phyloP scores from a whole-genome alignment of 2,797 vertebrate species.

The Hozukius guyotensis region DNA sequence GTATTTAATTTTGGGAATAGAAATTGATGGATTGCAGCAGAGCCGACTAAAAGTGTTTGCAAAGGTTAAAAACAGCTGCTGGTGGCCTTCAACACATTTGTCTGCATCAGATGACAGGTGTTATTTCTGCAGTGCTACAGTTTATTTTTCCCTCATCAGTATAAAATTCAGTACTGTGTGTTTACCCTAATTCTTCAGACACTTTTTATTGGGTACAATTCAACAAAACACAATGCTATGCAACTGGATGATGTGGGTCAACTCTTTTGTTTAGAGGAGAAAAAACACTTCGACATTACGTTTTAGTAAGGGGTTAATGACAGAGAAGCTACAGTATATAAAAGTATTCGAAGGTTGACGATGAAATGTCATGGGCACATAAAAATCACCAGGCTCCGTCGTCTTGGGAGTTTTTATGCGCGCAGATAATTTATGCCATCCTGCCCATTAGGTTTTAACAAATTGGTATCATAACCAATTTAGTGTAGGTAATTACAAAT shows the following conservation, averaged over 20 bases:
- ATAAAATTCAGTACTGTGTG: neutral
- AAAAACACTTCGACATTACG: neutral
- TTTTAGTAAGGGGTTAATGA: neutral
- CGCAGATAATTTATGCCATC: neutral
- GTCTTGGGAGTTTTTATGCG: neutral
- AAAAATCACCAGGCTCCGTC: neutral
- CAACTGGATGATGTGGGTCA: neutral
- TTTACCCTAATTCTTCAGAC: neutral
- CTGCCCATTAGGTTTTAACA: neutral
- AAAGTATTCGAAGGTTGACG: neutral
- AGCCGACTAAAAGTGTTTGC: slow-evolving; percentile 30
- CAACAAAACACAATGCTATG: neutral
- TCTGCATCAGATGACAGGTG: slow-evolving; percentile 12
- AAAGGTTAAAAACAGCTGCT: slow-evolving; percentile 20
- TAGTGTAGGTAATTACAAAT: neutral
- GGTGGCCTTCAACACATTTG: slow-evolving; percentile 21
- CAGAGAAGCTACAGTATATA: neutral
- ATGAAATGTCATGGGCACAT: neutral
- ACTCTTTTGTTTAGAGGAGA: neutral
- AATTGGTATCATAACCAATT: neutral
- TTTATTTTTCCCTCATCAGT: neutral
- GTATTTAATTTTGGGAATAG: slow-evolving; percentile 15
- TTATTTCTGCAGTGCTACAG: neutral
- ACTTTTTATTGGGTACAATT: neutral
- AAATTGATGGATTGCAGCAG: slow-evolving; percentile 18